These are phyloP conservation scores for Drosophila niveifrons DNA, from an alignment of 2,888 invertebrate species.

Conservation along the genomic window DNA sequence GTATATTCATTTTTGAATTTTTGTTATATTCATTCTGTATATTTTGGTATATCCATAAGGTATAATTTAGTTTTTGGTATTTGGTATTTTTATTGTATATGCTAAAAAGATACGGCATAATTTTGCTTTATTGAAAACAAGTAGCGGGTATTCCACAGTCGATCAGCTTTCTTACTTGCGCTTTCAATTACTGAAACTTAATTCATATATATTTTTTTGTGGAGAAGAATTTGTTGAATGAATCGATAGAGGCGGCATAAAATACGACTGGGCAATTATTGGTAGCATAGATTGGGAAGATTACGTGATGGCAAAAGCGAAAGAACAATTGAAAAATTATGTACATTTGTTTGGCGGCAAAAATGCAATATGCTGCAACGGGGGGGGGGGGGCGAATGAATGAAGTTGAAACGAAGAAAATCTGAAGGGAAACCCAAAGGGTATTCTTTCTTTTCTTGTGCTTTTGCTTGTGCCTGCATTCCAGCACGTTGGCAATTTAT, in stretches of 20 bases:
- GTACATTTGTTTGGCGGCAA: slow-evolving; percentile 56
- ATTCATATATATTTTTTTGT: no score
- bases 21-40: no score
- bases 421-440: slow-evolving; percentile 42
- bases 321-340: slow-evolving; percentile 74
- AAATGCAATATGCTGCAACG: slow-evolving; percentile 37
- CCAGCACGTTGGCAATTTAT: slow-evolving; percentile 64
- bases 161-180: no score
- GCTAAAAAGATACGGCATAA: no score
- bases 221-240: background rate
- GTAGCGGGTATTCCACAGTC: no score
- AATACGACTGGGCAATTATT: slow-evolving; percentile 46
- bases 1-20: no score
- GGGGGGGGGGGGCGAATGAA: background rate
- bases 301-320: slow-evolving; percentile 33
- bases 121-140: no score
- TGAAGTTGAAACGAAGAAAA: slow-evolving; percentile 16
- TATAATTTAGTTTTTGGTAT: no score
- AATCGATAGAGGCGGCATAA: slow-evolving; percentile 21
- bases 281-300: slow-evolving; percentile 24
- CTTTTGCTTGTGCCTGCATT: slow-evolving; percentile 28
- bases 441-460: slow-evolving; percentile 30
- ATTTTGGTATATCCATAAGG: no score
- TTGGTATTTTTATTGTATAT: no score
- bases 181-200: no score